Conservation (phyloP, 1,140 invertebrate genomes). For the Oryzaephilus surinamensis region DNA sequence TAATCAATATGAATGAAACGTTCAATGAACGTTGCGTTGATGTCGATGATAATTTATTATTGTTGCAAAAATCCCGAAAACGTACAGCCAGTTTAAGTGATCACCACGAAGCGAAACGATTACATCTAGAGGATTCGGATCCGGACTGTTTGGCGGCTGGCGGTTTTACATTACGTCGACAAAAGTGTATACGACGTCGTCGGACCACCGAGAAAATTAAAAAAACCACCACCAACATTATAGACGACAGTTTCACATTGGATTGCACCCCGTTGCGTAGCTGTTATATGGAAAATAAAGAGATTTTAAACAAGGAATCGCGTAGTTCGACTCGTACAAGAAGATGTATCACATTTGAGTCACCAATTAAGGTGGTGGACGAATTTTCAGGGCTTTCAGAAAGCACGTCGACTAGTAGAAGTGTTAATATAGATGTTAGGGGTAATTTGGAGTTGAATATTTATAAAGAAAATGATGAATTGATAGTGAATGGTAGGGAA, state of each 20-base stretch:
- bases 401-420: slow-evolving; percentile 13
- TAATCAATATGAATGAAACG: slow-evolving; percentile 30
- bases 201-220: slow-evolving; percentile 14
- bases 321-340: too few relatives aligned
- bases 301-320: slow-evolving; percentile 8
- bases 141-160: slow-evolving; percentile 6
- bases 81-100: slow-evolving; percentile 10
- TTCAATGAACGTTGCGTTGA: slow-evolving; percentile 34
- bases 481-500: slow-evolving; percentile 27
- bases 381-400: slow-evolving; percentile 18
- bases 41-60: too few relatives aligned
- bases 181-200: slow-evolving; percentile 28
- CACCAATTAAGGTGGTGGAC: slow-evolving; percentile 12
- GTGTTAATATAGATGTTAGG: slow-evolving; percentile 13
- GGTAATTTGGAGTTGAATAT: slow-evolving; percentile 26
- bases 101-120: slow-evolving; percentile 6
- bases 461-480: slow-evolving; percentile 9
- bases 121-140: slow-evolving; percentile 12
- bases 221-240: slow-evolving; percentile 6
- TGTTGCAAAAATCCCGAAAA: slow-evolving; percentile 17
- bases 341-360: slow-evolving; percentile 27
- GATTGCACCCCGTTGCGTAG: slow-evolving; percentile 1
- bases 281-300: too few relatives aligned
- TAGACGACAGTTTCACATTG: slow-evolving; percentile 3
- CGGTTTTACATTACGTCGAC: slow-evolving; percentile 26